Base-by-base conservation (phyloP, 2,113 vertebrate species). In the Esox niger region DNA sequence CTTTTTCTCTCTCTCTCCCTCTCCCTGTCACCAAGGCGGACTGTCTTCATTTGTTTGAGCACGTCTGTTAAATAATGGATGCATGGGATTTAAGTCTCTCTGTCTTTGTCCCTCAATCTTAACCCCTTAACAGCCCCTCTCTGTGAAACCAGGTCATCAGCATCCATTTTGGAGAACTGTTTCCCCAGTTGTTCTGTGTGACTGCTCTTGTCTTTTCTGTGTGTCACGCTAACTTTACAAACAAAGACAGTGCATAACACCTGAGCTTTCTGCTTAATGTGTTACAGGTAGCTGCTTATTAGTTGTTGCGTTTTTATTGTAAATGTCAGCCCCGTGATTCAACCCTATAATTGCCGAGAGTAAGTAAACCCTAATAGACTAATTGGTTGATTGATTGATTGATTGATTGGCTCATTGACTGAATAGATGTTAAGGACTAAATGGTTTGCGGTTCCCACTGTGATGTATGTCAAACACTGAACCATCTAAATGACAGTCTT, bases 401-500 rank as follows among this genome's bases (percentile, higher is more conserved):
- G 57, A 66, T 56, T 70, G 38, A 64, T 57, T 76, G 77, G 85
- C 77, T 80, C 71, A 76, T 77, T 80, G 55, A 79, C 76, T 77
- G 26, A 30, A 26, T 29, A 27, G 56, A 20, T 65, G 70, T 74
- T 64, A 84, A 88, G 81, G 76, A 59, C 74, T 61, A 80, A 85
- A 87, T 79, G 67, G 59, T 49, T 70, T 60, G 32, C 25, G 0
- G 33, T 64, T 49, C 70, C 35, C 35, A 38, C 13, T 38, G 35
- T 38, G 33, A 38, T 1, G 13, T n/a, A n/a, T 84, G 86, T 87
- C 86, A 88, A 75, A 76, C 52, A 49, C 27, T 64, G 72, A 47
- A 52, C n/a, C 47, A 63, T 80, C 65, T 80, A 80, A 85, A 62
- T 66, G 70, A 67, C 71, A 77, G 69, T 86, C 74, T 71, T 81